phyloP scores from a whole-genome alignment of 30 jellyfish, hydroid and myxozoan genomes.

The Pelagia noctiluca region DNA sequence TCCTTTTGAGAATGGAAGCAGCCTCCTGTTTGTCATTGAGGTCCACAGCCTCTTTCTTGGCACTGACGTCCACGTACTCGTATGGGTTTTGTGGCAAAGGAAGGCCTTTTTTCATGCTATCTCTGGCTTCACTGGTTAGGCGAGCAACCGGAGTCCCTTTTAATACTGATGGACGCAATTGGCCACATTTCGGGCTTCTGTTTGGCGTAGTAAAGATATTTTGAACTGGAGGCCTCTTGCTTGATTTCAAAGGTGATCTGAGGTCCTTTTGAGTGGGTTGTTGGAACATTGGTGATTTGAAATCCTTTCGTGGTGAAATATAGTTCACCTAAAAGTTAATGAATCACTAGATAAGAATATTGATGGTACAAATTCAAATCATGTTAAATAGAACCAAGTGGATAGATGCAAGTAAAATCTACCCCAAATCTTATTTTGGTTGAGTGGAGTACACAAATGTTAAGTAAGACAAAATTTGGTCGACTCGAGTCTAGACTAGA shows the following conservation, averaged over 20 bases:
- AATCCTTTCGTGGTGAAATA: constrained; percentile 42
- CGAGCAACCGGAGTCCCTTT: constrained; percentile 8
- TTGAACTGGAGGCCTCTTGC: neutral
- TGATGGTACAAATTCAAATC: too few species aligned
- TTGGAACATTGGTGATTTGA: neutral
- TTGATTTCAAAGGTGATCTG: neutral
- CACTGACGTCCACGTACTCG: constrained; percentile 18
- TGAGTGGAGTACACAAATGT: too few species aligned
- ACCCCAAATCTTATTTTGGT: too few species aligned
- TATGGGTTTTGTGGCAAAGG: constrained; percentile 52
- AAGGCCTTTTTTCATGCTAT: constrained; percentile 30
- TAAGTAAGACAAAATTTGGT: too few species aligned
- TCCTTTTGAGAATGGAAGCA: neutral
- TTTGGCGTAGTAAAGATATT: neutral
- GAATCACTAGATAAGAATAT: too few species aligned
- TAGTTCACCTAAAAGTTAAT: too few species aligned
- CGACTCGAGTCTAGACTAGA: too few species aligned
- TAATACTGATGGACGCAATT: neutral
- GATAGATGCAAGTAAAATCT: too few species aligned
- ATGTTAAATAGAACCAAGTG: too few species aligned
- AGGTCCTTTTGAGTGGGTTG: neutral
- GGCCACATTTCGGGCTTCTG: neutral
- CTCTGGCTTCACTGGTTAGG: constrained; percentile 46
- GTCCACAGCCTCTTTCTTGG: neutral
- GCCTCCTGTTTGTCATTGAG: neutral